Evolutionary conservation across 2,888 invertebrate species (phyloP).

Genomic region (Penaeus monodon): DNA sequence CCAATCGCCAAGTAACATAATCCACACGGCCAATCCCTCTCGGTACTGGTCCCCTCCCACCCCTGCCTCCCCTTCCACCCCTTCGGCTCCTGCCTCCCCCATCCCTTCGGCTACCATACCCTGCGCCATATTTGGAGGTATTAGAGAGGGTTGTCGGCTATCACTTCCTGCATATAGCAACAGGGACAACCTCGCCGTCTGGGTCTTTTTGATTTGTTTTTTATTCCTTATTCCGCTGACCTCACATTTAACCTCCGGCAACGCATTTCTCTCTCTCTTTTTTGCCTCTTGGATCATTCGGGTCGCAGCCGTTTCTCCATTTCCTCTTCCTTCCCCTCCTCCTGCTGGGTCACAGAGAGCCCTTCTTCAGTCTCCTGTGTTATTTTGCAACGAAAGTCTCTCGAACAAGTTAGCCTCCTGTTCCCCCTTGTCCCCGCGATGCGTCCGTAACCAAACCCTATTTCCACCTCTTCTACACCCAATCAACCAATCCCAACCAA

Average conservation of each 20-base stretch:
- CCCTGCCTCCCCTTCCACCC: background rate
- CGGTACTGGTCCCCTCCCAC: background rate
- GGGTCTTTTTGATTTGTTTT: background rate
- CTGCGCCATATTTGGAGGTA: background rate
- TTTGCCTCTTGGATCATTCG: no score
- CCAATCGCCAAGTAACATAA: background rate
- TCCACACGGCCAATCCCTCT: background rate
- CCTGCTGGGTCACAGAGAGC: no score
- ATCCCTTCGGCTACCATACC: background rate
- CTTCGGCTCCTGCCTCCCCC: background rate
- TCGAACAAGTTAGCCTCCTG: no score
- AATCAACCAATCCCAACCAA: no score
- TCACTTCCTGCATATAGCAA: conserved; percentile 1
- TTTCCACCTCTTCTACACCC: no score
- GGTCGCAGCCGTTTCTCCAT: no score
- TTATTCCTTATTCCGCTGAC: background rate
- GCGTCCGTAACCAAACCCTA: no score
- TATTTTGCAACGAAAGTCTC: no score
- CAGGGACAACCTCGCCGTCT: background rate
- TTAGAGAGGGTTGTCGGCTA: background rate
- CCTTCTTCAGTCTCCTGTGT: no score
- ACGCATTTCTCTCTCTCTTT: no score
- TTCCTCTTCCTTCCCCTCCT: no score
- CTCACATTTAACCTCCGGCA: background rate
- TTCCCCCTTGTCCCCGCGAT: no score